Percentiles rank a stretch among this genome's conserved stretches.
Conservation (phyloP, 2,888 invertebrate species). For the Myopa testacea region DNA sequence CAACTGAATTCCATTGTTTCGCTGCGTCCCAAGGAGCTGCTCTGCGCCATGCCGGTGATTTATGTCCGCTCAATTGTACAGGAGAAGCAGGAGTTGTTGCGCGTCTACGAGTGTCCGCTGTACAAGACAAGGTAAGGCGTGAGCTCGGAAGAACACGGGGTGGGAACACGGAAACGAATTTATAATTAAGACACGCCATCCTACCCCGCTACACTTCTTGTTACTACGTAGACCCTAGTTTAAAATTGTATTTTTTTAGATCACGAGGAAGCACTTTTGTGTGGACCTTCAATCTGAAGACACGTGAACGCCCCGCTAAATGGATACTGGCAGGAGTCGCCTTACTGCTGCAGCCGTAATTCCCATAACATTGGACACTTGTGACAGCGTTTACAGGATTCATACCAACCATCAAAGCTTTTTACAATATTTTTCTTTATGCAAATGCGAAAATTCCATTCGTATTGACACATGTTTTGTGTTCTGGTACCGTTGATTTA, state of each 20-base stretch:
- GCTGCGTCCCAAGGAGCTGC: slow-evolving; percentile 88
- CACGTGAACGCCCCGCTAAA: slow-evolving; percentile 87
- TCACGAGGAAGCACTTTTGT: slow-evolving; percentile 91
- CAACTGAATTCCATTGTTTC: slow-evolving; percentile 84
- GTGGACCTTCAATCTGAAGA: slow-evolving; percentile 95
- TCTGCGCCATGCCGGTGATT: slow-evolving; percentile 91
- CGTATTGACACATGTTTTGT: no score
- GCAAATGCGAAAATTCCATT: no score
- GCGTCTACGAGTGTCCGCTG: slow-evolving; percentile 93
- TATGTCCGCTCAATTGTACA: slow-evolving; percentile 89
- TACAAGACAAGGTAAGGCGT: slow-evolving; percentile 83
- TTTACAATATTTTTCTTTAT: no score
- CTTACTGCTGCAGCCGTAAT: slow-evolving; percentile 84
- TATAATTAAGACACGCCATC: slow-evolving; percentile 18
- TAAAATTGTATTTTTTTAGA: slow-evolving; percentile 61
- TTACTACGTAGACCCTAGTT: slow-evolving; percentile 24
- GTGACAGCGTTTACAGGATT: no score
- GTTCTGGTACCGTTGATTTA: no score
- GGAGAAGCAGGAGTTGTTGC: slow-evolving; percentile 87
- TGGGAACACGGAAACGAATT: not conserved
- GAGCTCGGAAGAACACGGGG: not conserved
- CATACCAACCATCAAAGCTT: no score
- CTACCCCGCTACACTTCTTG: not conserved
- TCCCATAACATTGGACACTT: not conserved
- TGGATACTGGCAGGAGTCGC: slow-evolving; percentile 96